phyloP scores from a whole-genome alignment of 2,797 vertebrate species.

The Luscinia luscinia region DNA sequence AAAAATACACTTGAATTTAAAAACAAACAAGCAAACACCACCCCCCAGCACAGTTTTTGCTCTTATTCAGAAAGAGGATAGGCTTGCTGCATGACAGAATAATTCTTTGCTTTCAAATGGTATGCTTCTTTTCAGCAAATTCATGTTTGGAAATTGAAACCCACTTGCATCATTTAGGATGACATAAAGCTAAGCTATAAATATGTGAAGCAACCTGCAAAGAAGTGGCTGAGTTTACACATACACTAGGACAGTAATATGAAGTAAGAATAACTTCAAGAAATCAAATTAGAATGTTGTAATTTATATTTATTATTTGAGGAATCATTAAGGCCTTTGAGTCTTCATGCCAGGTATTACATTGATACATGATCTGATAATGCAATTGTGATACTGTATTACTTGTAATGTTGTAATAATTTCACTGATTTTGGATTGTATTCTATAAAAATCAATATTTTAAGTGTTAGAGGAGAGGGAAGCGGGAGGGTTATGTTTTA shows the following conservation, averaged over 20 bases:
- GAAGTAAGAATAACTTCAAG: background rate
- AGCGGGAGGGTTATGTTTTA: accelerated
- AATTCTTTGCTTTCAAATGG: background rate
- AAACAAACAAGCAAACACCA: background rate
- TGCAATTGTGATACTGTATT: background rate
- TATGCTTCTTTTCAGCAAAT: background rate
- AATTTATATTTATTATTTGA: background rate
- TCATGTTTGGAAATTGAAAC: background rate
- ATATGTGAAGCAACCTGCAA: background rate
- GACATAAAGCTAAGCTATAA: background rate
- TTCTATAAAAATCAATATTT: background rate
- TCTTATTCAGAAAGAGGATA: background rate
- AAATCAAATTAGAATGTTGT: background rate
- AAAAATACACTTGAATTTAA: background rate
- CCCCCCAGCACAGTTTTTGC: background rate
- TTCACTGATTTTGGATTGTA: background rate
- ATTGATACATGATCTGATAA: background rate
- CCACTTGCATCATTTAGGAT: background rate
- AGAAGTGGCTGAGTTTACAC: background rate
- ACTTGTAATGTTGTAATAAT: background rate
- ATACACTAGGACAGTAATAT: background rate
- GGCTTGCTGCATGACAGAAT: background rate
- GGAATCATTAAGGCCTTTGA: background rate
- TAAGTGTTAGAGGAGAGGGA: accelerated
- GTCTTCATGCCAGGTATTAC: background rate